Evolutionary conservation across 2,797 vertebrate genomes (phyloP).

Genomic region (Hyperoplus immaculatus): DNA sequence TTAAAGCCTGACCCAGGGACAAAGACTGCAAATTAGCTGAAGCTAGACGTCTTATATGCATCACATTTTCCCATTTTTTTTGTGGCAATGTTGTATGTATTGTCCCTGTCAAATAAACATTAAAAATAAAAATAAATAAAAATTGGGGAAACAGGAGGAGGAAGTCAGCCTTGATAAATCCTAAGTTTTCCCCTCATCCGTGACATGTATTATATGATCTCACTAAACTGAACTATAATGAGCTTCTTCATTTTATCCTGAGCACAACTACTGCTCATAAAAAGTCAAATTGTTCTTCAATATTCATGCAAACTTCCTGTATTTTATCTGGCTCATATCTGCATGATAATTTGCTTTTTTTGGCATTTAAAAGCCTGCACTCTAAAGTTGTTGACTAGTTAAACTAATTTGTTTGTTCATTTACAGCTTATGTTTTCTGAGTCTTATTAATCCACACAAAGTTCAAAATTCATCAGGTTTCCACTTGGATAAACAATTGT

Average conservation of each 20-base stretch:
- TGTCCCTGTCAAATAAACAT: no score
- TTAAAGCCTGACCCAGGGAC: no score
- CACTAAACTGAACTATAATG: neutral
- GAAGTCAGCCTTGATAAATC: slow-evolving; percentile 38
- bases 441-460: neutral
- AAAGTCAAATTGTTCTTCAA: neutral
- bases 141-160: slow-evolving; percentile 25
- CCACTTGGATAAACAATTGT: neutral
- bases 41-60: no score
- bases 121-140: no score
- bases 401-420: neutral
- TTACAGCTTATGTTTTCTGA: neutral
- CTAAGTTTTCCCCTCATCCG: neutral
- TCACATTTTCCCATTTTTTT: no score
- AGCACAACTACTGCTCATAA: neutral
- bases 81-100: no score
- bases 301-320: neutral
- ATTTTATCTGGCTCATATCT: neutral
- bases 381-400: neutral
- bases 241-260: slow-evolving; percentile 14
- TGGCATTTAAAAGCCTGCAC: neutral
- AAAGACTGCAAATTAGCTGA: no score
- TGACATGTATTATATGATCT: neutral
- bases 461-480: neutral
- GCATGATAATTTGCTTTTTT: neutral